Conservation (phyloP, 2,888 invertebrate genomes). For the Margaritifera margaritifera region DNA sequence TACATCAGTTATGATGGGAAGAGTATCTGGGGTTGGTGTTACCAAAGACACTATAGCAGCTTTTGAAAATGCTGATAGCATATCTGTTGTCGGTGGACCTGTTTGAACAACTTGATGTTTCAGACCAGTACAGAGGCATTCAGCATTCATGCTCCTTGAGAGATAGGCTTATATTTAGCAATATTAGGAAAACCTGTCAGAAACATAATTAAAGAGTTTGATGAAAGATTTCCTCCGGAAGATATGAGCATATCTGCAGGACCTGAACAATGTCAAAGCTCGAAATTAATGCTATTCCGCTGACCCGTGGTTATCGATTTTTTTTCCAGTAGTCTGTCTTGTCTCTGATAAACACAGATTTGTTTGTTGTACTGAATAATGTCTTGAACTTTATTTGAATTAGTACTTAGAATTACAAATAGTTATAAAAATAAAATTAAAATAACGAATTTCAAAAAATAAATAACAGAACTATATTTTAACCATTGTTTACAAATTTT, state of each 20-base stretch:
- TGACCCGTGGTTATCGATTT: no score
- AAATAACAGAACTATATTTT: no score
- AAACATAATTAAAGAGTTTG: conserved; percentile 17
- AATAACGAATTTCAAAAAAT: no score
- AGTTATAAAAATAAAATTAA: no score
- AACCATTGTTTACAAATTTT: no score
- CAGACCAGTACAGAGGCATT: conserved; percentile 8
- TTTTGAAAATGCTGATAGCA: conserved; percentile 4
- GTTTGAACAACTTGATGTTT: conserved; percentile 7
- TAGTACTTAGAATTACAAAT: no score
- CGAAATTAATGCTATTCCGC: conserved; percentile 13
- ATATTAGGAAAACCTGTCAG: conserved; percentile 9
- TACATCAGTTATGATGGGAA: conserved; percentile 23
- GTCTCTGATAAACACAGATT: conserved; percentile 10
- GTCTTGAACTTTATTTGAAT: conserved; percentile 7
- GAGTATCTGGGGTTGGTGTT: conserved; percentile 16
- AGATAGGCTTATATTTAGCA: conserved; percentile 3
- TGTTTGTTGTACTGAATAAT: conserved; percentile 10
- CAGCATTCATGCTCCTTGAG: conserved; percentile 3
- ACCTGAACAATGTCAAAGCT: conserved; percentile 5
- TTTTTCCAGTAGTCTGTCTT: conserved; percentile 3
- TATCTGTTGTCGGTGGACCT: conserved; percentile 3
- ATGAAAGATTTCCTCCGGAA: conserved; percentile 18
- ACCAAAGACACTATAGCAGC: conserved; percentile 11
- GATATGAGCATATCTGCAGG: background rate